Base-by-base conservation (phyloP, 2,797 vertebrate genomes). In the Novumbra hubbsi region DNA sequence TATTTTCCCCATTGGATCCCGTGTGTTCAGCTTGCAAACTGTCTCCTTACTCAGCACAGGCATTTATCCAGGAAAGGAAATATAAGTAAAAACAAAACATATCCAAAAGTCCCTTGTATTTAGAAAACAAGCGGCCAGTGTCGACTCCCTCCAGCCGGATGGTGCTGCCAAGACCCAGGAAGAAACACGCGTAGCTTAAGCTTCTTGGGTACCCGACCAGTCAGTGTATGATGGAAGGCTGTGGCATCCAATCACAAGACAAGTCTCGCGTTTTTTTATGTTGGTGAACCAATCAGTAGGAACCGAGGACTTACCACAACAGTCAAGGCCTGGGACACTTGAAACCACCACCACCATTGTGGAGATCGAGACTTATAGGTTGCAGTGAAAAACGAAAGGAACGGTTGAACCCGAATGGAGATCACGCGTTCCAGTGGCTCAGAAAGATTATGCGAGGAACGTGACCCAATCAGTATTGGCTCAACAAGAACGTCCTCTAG, bases 381-480 rank as follows among this genome's bases (percentile, higher is more conserved):
- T 75, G 76, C 68, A 69, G 70, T 70, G 73, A 60, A 74, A 78
- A 73, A 49, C 73, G 52, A 80, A 49, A 70, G 71, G 62, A 75
- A 65, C 77, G 49, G 55, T 84, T 76, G 81, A 90, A 87, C 88
- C 91, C 81, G 87, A 91, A 93, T 93, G 93, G 92, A 91, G 86
- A 79, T 77, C 74, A 55, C 57, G 73, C 64, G 79, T 28, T 72
- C 11, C 65, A 79, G 79, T 83, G 76, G 68, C 81, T 73, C 76
- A 75, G 79, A 73, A 74, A 71, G 76, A 78, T 78, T 77, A 86
- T 83, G 78, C 73, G 80, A 76, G 64, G 45, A 52, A 24, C 30
- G 49, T 14, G 65, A 80, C 71, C 91, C 92, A 93, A 93, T 94
- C 85, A 50, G 12, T 71, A 55, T 2, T 27, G 76, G 81, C 80